Evolutionary conservation across 2,797 vertebrate species (phyloP).

Genomic region (Lithobates sylvaticus): DNA sequence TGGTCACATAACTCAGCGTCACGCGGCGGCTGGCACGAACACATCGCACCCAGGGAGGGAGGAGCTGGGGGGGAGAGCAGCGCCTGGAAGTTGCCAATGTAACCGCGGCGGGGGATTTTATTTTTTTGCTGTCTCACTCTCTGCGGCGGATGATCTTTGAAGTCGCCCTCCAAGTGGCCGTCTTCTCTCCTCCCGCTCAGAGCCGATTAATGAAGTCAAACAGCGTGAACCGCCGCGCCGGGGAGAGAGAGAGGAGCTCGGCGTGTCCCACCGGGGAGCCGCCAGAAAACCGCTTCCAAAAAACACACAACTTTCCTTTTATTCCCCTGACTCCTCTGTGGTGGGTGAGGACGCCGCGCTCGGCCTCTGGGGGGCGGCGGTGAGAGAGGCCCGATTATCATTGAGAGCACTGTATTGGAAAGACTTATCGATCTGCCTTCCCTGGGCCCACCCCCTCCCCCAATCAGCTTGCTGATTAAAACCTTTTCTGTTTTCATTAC

Average conservation of each 20-base stretch:
- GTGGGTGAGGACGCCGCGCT: neutral
- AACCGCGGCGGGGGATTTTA: neutral
- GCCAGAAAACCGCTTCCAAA: neutral
- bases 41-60: neutral
- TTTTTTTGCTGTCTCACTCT: constrained; percentile 4
- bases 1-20: neutral
- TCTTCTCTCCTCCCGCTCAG: neutral
- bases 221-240: constrained; percentile 1
- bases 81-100: neutral
- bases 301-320: neutral
- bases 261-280: constrained; percentile 18
- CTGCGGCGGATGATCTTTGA: neutral
- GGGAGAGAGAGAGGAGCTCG: neutral
- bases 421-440: neutral
- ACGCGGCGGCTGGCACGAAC: neutral
- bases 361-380: neutral
- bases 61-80: neutral
- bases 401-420: neutral
- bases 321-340: constrained; percentile 15
- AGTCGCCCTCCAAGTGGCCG: neutral
- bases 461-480: no score
- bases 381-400: neutral
- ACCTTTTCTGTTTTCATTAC: no score
- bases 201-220: constrained; percentile 12
- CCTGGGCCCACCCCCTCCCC: no score